phyloP scores from a whole-genome alignment of 2,797 vertebrate species.

The Gephyroberyx darwinii region DNA sequence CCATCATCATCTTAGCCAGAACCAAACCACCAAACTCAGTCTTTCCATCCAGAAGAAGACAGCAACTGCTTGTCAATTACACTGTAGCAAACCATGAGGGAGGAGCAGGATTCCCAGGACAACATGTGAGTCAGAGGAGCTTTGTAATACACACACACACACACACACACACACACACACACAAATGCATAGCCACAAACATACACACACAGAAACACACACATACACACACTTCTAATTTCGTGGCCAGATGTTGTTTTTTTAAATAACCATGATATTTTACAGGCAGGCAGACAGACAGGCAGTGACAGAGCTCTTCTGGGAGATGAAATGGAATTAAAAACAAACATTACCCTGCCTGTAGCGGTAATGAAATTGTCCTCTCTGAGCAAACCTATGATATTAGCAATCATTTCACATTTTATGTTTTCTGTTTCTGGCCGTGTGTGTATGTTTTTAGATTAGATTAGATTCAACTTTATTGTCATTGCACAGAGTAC shows the following conservation, averaged over 20 bases:
- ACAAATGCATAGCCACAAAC: neutral
- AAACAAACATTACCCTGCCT: slow-evolving; percentile 52
- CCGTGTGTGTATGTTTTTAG: neutral
- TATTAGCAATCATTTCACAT: slow-evolving; percentile 36
- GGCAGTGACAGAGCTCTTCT: slow-evolving; percentile 16
- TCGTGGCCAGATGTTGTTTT: slow-evolving; percentile 42
- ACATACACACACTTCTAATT: slow-evolving; percentile 45
- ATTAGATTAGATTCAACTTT: no score
- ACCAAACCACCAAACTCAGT: slow-evolving; percentile 65
- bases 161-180: slow-evolving; percentile 7
- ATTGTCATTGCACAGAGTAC: no score
- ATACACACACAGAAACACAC: slow-evolving; percentile 36
- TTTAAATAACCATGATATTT: slow-evolving; percentile 46
- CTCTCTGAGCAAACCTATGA: slow-evolving; percentile 34
- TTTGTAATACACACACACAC: slow-evolving; percentile 3
- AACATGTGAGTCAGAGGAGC: slow-evolving; percentile 48
- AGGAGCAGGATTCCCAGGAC: slow-evolving; percentile 44
- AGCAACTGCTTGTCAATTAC: slow-evolving; percentile 71
- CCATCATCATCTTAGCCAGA: slow-evolving; percentile 67
- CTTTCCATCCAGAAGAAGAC: slow-evolving; percentile 66
- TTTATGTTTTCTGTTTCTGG: slow-evolving; percentile 19
- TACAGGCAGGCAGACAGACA: slow-evolving; percentile 20
- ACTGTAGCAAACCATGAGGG: slow-evolving; percentile 59
- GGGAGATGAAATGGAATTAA: slow-evolving; percentile 49
- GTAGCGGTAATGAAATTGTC: slow-evolving; percentile 40